A percentile compares a stretch with the other conserved stretches of the same genome.
These are phyloP conservation scores for Synanthedon myopaeformis DNA, from an alignment of 2,888 invertebrate genomes.

Conservation along the genomic window DNA sequence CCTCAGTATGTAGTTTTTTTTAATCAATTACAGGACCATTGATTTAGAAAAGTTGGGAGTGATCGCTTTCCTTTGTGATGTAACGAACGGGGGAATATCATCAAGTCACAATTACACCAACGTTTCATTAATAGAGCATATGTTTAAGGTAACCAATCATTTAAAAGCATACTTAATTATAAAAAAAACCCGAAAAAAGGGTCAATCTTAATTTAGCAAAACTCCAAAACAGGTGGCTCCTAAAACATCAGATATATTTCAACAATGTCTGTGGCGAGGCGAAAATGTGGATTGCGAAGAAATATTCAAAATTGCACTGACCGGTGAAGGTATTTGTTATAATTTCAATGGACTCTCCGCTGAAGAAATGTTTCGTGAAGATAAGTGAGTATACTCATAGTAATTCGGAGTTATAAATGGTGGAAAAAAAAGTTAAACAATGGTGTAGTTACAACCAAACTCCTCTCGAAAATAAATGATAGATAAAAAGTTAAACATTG, in stretches of 20 bases:
- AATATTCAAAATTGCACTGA: slow-evolving; percentile 18
- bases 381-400: slow-evolving; percentile 1
- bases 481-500: no score
- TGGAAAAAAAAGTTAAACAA: no score
- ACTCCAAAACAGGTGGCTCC: slow-evolving; percentile 11
- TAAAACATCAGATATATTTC: slow-evolving; percentile 5
- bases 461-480: no score
- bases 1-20: no score
- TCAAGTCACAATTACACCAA: background rate
- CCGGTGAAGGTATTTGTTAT: slow-evolving; percentile 29
- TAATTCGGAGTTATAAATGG: background rate
- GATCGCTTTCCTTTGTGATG: background rate
- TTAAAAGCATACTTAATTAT: no score
- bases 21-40: background rate
- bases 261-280: slow-evolving; percentile 5
- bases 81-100: background rate
- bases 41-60: background rate
- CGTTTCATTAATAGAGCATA: background rate
- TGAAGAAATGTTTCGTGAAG: slow-evolving; percentile 19
- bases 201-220: no score
- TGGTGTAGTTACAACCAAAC: no score
- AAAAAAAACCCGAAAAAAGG: no score
- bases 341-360: slow-evolving; percentile 25
- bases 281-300: background rate
- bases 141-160: background rate